Evolutionary conservation across 2,888 invertebrate species (phyloP), one percentile per base, ranked within the genome.

Genomic region (Onchidella celtica): DNA sequence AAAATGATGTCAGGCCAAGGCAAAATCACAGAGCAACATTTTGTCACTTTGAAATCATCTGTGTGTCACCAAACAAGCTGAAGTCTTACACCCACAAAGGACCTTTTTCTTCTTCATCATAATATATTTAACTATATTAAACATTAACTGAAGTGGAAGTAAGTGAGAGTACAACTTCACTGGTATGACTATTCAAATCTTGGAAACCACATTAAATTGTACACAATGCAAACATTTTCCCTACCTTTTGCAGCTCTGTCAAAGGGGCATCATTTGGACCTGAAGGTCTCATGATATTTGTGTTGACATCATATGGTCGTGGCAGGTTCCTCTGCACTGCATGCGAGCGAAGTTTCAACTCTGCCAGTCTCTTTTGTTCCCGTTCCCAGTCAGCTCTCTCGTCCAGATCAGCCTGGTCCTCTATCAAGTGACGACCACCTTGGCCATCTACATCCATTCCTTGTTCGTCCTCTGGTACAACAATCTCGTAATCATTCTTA

Each of bases 401-500:
- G 89, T 96, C 95, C 85, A 95, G 93, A 86, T 97, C 97, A 65
- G 95, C 95, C 63, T 95, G 93, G 84, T 93, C 98, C 90, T 97
- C 97, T 0, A 96, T 92, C 11, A 93, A 90, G 0, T 80, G 83
- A 21, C 70, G 69, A 14, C 63, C 24, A 14, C 63, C 76, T 6
- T 63, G 76, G 29, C 29, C 29, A 9, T 79, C 85, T 29, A 90
- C 88, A 3, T 86, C 89, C 83, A 0, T 93, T 24, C 94, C 94
- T 32, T 94, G 94, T 72, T 94, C 95, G 77, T 96, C 96, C 77
- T 98, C 98, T 0, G 99, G 98, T 21, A 99, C 97, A 63, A 99
- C 98, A 90, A 99, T 98, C 94, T 99, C 99, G 93, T 98, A 99
- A 94, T 99, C 99, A 92, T 99, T 99, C 88, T 97, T 96, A 0